Base-by-base conservation (phyloP, 2,113 vertebrate species). In the Poeciliopsis prolifica region DNA sequence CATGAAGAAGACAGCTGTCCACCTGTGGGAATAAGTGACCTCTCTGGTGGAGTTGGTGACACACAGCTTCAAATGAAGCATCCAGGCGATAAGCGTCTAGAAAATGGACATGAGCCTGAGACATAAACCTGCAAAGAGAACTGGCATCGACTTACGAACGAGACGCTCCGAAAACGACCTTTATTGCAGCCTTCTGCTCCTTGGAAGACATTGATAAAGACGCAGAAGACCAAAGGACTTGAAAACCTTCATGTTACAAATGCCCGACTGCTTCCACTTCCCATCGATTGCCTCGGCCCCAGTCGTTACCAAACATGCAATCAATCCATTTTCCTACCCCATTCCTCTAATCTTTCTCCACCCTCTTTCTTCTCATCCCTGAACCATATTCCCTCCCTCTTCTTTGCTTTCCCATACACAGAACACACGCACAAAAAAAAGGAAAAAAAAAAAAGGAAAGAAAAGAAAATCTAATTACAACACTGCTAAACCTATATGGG, bases 391-490 rank as follows among this genome's bases (percentile, higher is more conserved):
- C 60, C 77, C 81, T 80, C 86, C 80, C 66, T 80, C 77, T 74
- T 82, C n/a, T 68, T 78, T 66, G 73, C 82, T 74, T 84, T 90
- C 82, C 84, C 87, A 88, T 81, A 72, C 80, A 77, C 64, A 58
- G 68, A 61, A 48, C 54, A 61, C 83, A 81, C 35, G 30, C 44
- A 77, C 19, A 54, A 67, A 68, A 65, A 31, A 31, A 31, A 31
- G 30, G 28, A 28, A 30, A 30, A 31, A 31, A 28, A 40, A 42
- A 15, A 42, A 42, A 42, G 3, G 4, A 42, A 42, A 42, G 1
- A 42, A 9, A 14, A 15, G 14, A 42, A 85, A 84, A 88, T 62
- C 74, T 92, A 92, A 92, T 92, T 94, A 92, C 89, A 91, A 89
- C 90, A 87, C 89, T 83, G 83, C 86, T 74, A 90, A 90, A 87